Evolutionary conservation across 1,140 invertebrate species (phyloP), one percentile per base, ranked within the genome.

Genomic region (Drosophila sturtevanti): DNA sequence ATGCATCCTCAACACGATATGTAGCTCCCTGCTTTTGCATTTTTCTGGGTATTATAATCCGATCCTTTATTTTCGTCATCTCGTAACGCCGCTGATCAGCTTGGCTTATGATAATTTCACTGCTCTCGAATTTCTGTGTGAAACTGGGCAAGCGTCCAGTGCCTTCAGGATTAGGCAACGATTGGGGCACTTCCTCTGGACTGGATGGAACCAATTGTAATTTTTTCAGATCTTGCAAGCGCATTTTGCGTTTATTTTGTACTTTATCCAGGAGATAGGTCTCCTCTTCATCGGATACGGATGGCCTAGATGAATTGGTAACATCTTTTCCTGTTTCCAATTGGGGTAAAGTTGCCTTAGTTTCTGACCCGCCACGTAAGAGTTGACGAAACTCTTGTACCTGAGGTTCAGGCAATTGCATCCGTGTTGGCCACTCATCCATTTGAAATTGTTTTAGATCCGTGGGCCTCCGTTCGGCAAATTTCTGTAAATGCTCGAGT

Each of bases 1-100:
- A 96, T 76, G 95, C 95, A 92, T 96, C 95, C 73, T 95, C 93
- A 1, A 96, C 93, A 89, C 94, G 94, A 80, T 96, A 96, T 12
- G 94, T 95, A 31, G 93, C 93, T 18, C 94, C 94, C 94, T 78
- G 91, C 90, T 71, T 94, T 16, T 92, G 93, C 11, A 93, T 91
- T 59, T 93, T 93, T 62, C 93, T 93, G 5, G 95, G 95, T 61
- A 96, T 96, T 64, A 93, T 93, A 71, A 96, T 96, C 73, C 90
- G 92, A 62, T 94, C 92, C 66, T 94, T 93, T 0, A 89, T 64
- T 44, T 63, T 69, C 7, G 54, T 73, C 31, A 90, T 90, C 55
- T 84, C 79, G 55, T 85, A 89, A 44, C 79, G 77, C 12, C 71
- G 76, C 27, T 77, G 80, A 68, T 91, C 90, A 4, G 67, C 84